Base-by-base conservation (phyloP, 1,140 invertebrate species). In the Bradysia coprophila region DNA sequence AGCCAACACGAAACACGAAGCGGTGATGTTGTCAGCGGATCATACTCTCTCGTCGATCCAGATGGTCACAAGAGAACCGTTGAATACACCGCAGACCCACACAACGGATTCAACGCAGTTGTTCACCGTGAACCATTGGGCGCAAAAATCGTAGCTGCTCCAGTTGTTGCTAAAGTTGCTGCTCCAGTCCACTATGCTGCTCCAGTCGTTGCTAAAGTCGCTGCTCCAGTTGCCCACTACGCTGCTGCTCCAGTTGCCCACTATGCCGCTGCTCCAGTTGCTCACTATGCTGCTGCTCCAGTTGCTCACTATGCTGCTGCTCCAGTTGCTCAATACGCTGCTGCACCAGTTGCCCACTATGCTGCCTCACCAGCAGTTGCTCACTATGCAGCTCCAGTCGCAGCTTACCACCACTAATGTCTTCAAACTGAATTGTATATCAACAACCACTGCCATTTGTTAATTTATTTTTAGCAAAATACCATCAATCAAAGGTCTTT, bases 21-120 rank as follows among this genome's bases (percentile, higher is more conserved):
- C 40, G 76, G 76, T 10, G 74, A 77, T 51, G 66, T 76, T 15
- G 75, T 77, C 8, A 68, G 75, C 51, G 75, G 75, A 28, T 65
- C 66, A 23, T 76, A 76, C 55, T 72, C 70, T 2, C 52, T 77
- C 15, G 63, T 72, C 16, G 74, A 78, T 46, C 69, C 75, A 1
- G 75, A 79, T 51, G 76, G 75, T 42, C 69, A 67, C 40, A 67
- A 70, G 41, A 66, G 75, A 45, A 70, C 69, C 19, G 75, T 77
- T 1, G 71, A 75, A 48, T 78, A 79, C 56, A 74, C 72, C 4
- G 71, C 71, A 22, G 69, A 72, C 54, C 62, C 68, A 2, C 57
- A 59, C 40, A 60, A 57, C 39, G 57, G 61, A 38, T 63, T 63
- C 23, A 66, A 65, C 51, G 65, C 64, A 4, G 61, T 66, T 9